Percentiles rank a stretch among this genome's conserved stretches.
Conservation (phyloP, 2,888 invertebrate genomes). For the Polyommatus icarus region DNA sequence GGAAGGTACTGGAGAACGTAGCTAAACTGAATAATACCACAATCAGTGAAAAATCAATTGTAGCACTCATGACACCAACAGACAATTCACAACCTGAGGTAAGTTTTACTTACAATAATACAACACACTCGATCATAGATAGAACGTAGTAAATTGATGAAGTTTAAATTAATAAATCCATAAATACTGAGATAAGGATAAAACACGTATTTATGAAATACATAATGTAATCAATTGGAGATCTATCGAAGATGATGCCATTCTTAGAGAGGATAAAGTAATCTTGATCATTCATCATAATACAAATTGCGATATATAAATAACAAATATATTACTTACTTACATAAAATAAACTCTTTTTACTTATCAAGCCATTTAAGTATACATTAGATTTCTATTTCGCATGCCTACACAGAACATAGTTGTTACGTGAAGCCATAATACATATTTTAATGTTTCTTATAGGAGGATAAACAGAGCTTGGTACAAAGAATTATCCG, state of each 20-base stretch:
- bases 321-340: too few species aligned
- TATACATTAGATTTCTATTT: neutral
- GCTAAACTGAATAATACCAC: conserved; percentile 81
- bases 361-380: too few species aligned
- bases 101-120: neutral
- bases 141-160: neutral
- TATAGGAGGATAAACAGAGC: conserved; percentile 30
- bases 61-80: conserved; percentile 58
- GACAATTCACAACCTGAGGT: conserved; percentile 28
- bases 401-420: neutral
- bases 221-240: neutral
- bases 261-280: neutral
- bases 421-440: neutral
- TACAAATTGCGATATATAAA: neutral
- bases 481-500: conserved; percentile 35
- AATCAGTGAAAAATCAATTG: conserved; percentile 77
- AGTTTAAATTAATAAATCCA: neutral
- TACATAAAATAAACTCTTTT: neutral
- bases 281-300: neutral
- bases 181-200: neutral
- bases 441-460: neutral
- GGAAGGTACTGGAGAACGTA: conserved; percentile 79
- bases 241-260: neutral
- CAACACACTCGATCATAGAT: neutral
- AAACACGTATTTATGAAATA: neutral